phyloP scores from a whole-genome alignment of 1,140 invertebrate genomes.

The Periplaneta americana region DNA sequence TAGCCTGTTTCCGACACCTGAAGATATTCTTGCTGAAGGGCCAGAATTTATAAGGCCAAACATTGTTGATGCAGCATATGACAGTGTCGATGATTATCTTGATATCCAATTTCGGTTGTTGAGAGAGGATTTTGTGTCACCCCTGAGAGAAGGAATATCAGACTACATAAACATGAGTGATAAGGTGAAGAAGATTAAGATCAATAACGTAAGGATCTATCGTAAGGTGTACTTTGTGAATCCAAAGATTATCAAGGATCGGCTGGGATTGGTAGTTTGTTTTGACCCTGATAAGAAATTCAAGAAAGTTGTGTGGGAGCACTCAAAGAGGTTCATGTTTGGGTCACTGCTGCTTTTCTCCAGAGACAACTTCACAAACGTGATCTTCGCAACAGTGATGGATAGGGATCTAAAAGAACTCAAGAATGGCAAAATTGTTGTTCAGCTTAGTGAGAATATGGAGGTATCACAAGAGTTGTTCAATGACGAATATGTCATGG shows the following conservation, averaged over 20 bases:
- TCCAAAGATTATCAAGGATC: constrained; percentile 26
- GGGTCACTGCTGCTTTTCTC: constrained; percentile 70
- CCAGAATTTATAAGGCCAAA: constrained; percentile 49
- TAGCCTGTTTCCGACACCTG: constrained; percentile 1
- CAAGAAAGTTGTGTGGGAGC: constrained; percentile 29
- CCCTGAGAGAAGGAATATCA: constrained; percentile 49
- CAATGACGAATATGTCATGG: constrained; percentile 46
- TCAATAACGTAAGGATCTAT: constrained; percentile 30
- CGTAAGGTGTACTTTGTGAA: constrained; percentile 25
- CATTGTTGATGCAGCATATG: constrained; percentile 52
- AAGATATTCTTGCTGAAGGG: constrained; percentile 24
- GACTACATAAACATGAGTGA: constrained; percentile 23
- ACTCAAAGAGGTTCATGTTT: constrained; percentile 55
- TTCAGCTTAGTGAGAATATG: constrained; percentile 33
- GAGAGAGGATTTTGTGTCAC: constrained; percentile 64
- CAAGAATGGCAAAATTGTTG: constrained; percentile 42
- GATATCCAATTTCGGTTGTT: constrained; percentile 71
- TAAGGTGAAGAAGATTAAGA: constrained; percentile 18
- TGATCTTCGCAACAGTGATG: constrained; percentile 40
- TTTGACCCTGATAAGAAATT: constrained; percentile 19
- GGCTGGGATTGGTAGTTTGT: constrained; percentile 7
- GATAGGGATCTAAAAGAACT: constrained; percentile 32
- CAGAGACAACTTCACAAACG: constrained; percentile 52
- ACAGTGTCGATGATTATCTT: constrained; percentile 62
- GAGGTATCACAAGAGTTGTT: constrained; percentile 50